Percentiles rank a stretch among this genome's conserved stretches.
Evolutionary conservation across 2,888 invertebrate species (phyloP).

Genomic region (Mythimna vitellina): DNA sequence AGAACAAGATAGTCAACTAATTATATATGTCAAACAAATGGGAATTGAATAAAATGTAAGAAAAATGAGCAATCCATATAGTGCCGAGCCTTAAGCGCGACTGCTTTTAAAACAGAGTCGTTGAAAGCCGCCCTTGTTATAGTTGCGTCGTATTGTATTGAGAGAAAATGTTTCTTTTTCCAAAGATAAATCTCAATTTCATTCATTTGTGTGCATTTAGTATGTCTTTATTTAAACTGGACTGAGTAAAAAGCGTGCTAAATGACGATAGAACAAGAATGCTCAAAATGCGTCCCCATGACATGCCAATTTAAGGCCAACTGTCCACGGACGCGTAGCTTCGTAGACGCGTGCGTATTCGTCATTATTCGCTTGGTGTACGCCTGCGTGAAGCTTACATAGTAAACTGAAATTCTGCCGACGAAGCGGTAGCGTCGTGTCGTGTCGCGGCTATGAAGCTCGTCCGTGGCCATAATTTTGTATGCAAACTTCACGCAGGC

Average conservation of each 20-base stretch:
- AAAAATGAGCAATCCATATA: constrained; percentile 1
- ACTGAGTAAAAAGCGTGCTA: background rate
- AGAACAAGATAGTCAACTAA: background rate
- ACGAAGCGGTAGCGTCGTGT: too few species aligned
- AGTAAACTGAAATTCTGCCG: too few species aligned
- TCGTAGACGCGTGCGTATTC: too few species aligned
- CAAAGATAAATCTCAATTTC: background rate
- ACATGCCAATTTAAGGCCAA: background rate
- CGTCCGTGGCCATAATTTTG: too few species aligned
- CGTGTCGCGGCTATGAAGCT: too few species aligned
- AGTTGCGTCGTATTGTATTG: constrained; percentile 57
- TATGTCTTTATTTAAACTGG: background rate
- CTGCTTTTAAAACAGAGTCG: constrained; percentile 45
- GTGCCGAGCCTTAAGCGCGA: constrained; percentile 29
- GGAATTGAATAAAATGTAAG: background rate
- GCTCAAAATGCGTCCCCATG: constrained; percentile 26
- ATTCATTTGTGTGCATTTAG: background rate
- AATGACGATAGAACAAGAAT: background rate
- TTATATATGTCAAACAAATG: background rate
- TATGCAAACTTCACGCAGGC: too few species aligned
- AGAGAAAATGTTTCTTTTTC: background rate
- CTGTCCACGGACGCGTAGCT: too few species aligned
- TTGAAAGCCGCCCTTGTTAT: constrained; percentile 64
- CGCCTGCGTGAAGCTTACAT: too few species aligned
- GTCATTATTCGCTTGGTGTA: too few species aligned